Base-by-base conservation (phyloP, 2,113 vertebrate genomes). In the Melierax canorus region DNA sequence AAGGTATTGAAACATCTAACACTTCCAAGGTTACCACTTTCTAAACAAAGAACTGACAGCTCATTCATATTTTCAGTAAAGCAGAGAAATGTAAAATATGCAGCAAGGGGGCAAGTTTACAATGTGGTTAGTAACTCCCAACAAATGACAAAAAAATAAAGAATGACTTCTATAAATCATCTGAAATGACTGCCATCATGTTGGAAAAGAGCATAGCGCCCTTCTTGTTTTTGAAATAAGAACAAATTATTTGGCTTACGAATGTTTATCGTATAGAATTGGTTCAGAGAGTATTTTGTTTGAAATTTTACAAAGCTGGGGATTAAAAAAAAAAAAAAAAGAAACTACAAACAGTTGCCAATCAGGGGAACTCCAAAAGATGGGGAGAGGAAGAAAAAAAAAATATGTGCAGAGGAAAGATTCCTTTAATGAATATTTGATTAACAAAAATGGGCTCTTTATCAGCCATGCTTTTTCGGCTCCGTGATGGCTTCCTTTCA, bases 91-190 rank as follows among this genome's bases (percentile, higher is more conserved):
- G 98, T 99, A 98, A 99, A 98, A 98, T 98, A 98, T 98, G 98
- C 98, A 98, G 98, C 98, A 98, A 98, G 98, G 98, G 98, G 98
- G 97, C 97, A 98, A 97, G 97, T 98, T 99, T 98, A 99, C 98
- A 98, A 98, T 97, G 98, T 98, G 98, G 98, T 99, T 99, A 99
- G 99, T 99, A 99, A 98, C 98, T 99, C 98, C 98, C 98, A 98
- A 99, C 98, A 98, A 98, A 98, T 98, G 98, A 98, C 95, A 97
- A 98, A 98, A 98, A 98, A 98, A 96, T 91, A 97, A 98, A 86
- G 87, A 96, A 96, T 97, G 98, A 98, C 98, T 98, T 98, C 97
- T 98, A 97, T 97, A 96, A 98, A 98, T 98, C 97, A 97, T 98
- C 97, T 98, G 98, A 98, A 98, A 99, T 98, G 98, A 98, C 97